Evolutionary conservation across 2,888 invertebrate genomes (phyloP).

Genomic region (Linyphia triangularis): DNA sequence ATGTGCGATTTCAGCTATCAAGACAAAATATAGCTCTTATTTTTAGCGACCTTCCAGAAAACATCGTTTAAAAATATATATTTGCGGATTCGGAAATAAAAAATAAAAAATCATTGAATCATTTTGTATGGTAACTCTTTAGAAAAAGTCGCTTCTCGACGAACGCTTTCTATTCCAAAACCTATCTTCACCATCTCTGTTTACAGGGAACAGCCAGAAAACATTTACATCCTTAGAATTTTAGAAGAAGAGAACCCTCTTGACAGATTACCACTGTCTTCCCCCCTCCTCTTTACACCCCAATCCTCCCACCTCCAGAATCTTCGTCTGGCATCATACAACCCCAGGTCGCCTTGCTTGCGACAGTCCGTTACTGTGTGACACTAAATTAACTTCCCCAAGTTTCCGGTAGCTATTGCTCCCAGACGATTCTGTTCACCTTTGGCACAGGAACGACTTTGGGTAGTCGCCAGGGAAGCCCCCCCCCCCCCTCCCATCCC

Average conservation of each 20-base stretch:
- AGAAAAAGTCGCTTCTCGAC: neutral
- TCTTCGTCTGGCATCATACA: slow-evolving; percentile 15
- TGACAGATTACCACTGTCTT: slow-evolving; percentile 37
- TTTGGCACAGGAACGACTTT: slow-evolving; percentile 52
- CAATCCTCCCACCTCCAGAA: slow-evolving; percentile 4
- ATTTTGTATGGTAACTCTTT: neutral
- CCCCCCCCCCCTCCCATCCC: neutral
- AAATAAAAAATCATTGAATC: neutral
- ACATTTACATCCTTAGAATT: slow-evolving; percentile 12
- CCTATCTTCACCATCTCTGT: neutral
- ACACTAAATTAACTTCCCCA: slow-evolving; percentile 70
- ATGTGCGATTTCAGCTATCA: too few relatives aligned
- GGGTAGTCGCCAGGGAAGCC: slow-evolving; percentile 48
- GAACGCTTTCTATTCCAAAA: neutral
- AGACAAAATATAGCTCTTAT: too few relatives aligned
- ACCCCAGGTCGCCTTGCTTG: slow-evolving; percentile 11
- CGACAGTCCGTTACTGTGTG: slow-evolving; percentile 58
- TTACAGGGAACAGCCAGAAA: neutral
- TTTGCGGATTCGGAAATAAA: neutral
- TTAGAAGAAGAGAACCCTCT: neutral
- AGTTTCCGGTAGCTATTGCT: slow-evolving; percentile 68
- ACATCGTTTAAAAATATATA: too few relatives aligned
- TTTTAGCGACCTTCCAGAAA: too few relatives aligned
- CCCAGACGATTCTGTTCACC: slow-evolving; percentile 46
- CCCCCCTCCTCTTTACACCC: neutral